Conservation (phyloP, 2,888 invertebrate genomes). For the Caenorhabditis virilis region DNA sequence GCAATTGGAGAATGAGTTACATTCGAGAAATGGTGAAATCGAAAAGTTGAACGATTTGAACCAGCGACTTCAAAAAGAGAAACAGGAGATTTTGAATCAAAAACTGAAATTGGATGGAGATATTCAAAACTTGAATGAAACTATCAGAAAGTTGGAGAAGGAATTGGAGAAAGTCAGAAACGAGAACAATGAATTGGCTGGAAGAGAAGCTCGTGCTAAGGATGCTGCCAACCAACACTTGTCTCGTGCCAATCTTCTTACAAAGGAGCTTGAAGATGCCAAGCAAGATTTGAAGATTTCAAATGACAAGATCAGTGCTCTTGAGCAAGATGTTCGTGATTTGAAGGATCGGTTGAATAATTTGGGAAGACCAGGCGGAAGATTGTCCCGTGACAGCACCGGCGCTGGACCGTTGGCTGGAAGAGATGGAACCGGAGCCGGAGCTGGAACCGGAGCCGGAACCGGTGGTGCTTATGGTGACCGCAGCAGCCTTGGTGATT, state of each 20-base stretch:
- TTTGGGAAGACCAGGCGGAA: conserved; percentile 31
- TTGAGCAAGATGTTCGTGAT: conserved; percentile 48
- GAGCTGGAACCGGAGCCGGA: not conserved
- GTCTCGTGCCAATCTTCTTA: conserved; percentile 53
- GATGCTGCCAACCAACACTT: conserved; percentile 57
- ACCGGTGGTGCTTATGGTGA: conserved; percentile 13
- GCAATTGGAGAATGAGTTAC: conserved; percentile 64
- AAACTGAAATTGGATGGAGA: conserved; percentile 64
- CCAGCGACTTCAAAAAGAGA: conserved; percentile 63
- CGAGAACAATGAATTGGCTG: conserved; percentile 53
- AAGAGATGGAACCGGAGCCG: conserved; percentile 1
- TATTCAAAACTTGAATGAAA: conserved; percentile 57
- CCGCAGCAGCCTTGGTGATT: conserved; percentile 13
- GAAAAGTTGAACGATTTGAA: conserved; percentile 65
- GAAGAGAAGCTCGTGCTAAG: conserved; percentile 52
- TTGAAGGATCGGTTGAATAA: conserved; percentile 47
- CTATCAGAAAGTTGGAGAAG: conserved; percentile 62
- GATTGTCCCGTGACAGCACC: conserved; percentile 33
- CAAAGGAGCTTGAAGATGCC: conserved; percentile 54
- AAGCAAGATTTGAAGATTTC: conserved; percentile 43
- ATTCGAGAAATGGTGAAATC: conserved; percentile 58
- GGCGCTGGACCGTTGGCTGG: conserved; percentile 10
- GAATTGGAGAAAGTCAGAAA: conserved; percentile 62
- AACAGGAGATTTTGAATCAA: conserved; percentile 62
- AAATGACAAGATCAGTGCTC: conserved; percentile 32